Percentiles rank a stretch among this genome's conserved stretches.
phyloP scores from a whole-genome alignment of 1,140 invertebrate genomes.

The Coelopa frigida region DNA sequence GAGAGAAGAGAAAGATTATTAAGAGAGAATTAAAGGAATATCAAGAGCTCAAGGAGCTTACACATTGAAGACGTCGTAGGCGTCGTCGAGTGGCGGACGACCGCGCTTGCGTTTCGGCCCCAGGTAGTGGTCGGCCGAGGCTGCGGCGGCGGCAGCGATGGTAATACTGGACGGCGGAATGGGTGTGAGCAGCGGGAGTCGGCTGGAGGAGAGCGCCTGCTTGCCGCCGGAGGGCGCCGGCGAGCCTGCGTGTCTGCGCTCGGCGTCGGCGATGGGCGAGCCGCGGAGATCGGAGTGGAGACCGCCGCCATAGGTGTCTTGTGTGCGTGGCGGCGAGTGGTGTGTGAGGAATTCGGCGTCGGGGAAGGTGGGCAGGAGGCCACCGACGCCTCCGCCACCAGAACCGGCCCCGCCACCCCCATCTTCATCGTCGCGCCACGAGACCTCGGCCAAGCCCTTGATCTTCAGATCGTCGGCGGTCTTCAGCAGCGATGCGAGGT shows the following conservation, averaged over 20 bases:
- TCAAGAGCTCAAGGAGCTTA: conserved; percentile 15
- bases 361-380: conserved; percentile 41
- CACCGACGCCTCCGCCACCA: no score
- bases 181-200: no score
- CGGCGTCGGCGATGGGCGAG: background rate
- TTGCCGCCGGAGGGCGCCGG: conserved; percentile 8
- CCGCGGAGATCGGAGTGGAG: conserved; percentile 5
- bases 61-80: conserved; percentile 43
- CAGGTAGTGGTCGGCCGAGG: conserved; percentile 24
- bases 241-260: conserved; percentile 8
- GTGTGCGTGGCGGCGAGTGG: conserved; percentile 17
- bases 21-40: background rate
- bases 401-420: no score
- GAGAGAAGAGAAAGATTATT: background rate
- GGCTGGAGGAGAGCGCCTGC: no score
- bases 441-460: conserved; percentile 83
- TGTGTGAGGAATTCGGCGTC: conserved; percentile 39
- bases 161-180: conserved; percentile 10
- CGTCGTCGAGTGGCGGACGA: conserved; percentile 57
- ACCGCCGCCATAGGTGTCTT: background rate
- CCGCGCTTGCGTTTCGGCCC: conserved; percentile 50
- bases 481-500: conserved; percentile 76
- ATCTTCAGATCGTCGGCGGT: conserved; percentile 86
- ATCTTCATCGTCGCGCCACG: conserved; percentile 61
- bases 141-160: conserved; percentile 14